Evolutionary conservation across 1,140 invertebrate species (phyloP).

Genomic region (Platyura marginata): DNA sequence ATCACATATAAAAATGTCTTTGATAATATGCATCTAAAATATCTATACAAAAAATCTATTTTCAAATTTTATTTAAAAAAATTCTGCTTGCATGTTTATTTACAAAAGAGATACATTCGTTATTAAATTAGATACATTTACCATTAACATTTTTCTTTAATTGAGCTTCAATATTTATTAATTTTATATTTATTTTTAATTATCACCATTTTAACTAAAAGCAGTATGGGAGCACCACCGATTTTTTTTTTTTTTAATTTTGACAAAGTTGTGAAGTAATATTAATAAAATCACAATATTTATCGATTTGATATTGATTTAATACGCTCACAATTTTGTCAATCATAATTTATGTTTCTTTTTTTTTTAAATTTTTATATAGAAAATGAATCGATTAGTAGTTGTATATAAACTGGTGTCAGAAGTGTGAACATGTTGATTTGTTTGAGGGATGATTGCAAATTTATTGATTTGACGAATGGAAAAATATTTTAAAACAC

Average conservation of each 20-base stretch:
- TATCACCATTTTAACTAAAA: neutral
- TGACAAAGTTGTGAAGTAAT: neutral
- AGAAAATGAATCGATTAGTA: constrained; percentile 3
- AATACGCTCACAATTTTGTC: too few relatives aligned
- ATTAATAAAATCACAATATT: too few relatives aligned
- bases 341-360: neutral
- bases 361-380: neutral
- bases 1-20: too few relatives aligned
- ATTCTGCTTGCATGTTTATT: too few relatives aligned
- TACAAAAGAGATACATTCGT: too few relatives aligned
- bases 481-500: neutral
- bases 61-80: too few relatives aligned
- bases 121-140: too few relatives aligned
- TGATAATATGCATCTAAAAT: too few relatives aligned
- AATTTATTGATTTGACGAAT: too few relatives aligned
- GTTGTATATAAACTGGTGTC: neutral
- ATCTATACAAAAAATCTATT: too few relatives aligned
- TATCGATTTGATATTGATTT: too few relatives aligned
- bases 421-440: neutral
- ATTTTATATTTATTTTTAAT: neutral
- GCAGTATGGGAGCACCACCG: neutral
- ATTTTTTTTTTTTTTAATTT: neutral
- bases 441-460: neutral
- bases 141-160: neutral
- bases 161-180: neutral